Evolutionary conservation across 2,113 vertebrate species (phyloP), one percentile per base, ranked within the genome.

Genomic region (Grammomys surdaster): DNA sequence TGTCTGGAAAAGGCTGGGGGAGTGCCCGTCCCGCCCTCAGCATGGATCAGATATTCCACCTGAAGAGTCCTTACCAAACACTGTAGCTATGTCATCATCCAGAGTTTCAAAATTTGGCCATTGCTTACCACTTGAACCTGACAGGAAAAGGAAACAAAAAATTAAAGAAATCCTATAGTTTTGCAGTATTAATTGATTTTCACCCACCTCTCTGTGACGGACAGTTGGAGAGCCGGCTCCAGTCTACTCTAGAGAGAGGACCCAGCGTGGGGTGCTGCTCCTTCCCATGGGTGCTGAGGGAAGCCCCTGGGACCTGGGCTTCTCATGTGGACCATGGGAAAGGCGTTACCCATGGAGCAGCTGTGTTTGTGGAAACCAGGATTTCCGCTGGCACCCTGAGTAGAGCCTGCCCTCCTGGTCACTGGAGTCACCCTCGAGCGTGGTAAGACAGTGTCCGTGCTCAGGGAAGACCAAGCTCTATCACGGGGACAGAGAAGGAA

Each of bases 61-160:
- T 2, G 26, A 48, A 36, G 2, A n/a, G 3, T 70, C 48, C 94
- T 95, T 93, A 97, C 96, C 94, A 7, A 96, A 94, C n/a, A 80
- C 13, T 56, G 56, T 28, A 31, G 87, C 33, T 54, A 95, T 24
- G 10, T 94, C 43, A 0, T 69, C 56, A 51, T 81, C n/a, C 58
- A 54, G 22, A 43, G 2, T 33, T 73, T 51, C 78, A 31, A 73
- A 40, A 28, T 7, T 28, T 90, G 76, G 3, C 60, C 19, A 20
- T 43, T 20, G 1, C 48, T 31, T 56, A 60, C 33, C 12, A 36
- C 2, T 69, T 88, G 56, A 16, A 75, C 1, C 95, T 91, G 19
- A n/a, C 33, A 10, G 75, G 72, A 43, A 0, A 40, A 77, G 26
- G 46, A 89, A 86, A 69, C 67, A 69, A 16, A 69, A 33, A 54